Conservation (phyloP, 92 coral and sea anemone genomes). For the Pocillopora meandrina region DNA sequence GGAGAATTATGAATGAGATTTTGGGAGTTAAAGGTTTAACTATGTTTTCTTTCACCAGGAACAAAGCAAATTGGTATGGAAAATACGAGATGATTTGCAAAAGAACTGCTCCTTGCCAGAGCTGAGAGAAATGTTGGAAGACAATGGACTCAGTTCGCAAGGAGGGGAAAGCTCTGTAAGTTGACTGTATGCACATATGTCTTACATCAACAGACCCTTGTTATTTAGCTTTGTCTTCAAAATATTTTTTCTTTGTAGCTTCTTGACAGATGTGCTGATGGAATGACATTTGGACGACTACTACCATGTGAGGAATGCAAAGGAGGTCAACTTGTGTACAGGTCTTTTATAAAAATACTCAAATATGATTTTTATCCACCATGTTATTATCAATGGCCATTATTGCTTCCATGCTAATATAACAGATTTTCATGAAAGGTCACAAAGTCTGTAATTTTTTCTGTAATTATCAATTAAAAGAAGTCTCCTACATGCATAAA, state of each 20-base stretch:
- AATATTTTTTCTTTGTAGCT: constrained; percentile 50
- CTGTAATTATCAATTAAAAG: no score
- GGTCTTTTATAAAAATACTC: constrained; percentile 43
- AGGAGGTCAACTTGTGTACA: constrained; percentile 74
- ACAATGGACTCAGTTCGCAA: constrained; percentile 73
- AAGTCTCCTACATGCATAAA: no score
- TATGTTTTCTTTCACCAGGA: constrained; percentile 50
- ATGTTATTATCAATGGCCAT: no score
- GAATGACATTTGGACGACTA: constrained; percentile 93
- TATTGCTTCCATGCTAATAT: no score
- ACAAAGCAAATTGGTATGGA: constrained; percentile 92
- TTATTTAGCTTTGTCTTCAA: not conserved
- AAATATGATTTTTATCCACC: no score
- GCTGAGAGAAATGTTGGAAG: constrained; percentile 86
- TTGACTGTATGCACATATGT: constrained; percentile 4
- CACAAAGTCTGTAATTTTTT: no score
- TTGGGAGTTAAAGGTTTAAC: no score
- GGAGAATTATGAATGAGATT: no score
- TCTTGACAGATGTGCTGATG: constrained; percentile 95
- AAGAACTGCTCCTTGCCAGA: constrained; percentile 60
- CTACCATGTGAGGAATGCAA: constrained; percentile 85
- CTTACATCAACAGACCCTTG: not conserved
- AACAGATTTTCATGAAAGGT: no score
- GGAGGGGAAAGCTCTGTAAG: constrained; percentile 97
- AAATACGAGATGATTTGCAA: constrained; percentile 84